phyloP scores from a whole-genome alignment of 2,888 invertebrate species.

The Melinaea menophilus region DNA sequence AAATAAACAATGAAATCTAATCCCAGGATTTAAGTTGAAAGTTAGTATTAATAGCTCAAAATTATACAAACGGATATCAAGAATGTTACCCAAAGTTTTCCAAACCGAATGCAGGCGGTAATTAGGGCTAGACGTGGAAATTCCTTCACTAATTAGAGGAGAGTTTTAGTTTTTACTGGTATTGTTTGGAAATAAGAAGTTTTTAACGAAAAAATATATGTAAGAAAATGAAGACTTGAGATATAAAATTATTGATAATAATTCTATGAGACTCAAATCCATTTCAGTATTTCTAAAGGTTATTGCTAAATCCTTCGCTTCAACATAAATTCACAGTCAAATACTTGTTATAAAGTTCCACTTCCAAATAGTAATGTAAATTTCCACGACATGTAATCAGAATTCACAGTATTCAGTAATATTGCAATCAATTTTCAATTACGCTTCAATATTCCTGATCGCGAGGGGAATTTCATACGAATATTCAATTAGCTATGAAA shows the following conservation, averaged over 20 bases:
- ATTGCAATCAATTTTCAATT: slow-evolving; percentile 36
- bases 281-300: too few species aligned
- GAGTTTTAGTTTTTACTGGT: background rate
- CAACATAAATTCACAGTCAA: too few species aligned
- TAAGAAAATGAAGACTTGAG: too few species aligned
- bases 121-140: background rate
- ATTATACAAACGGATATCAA: background rate
- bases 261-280: too few species aligned
- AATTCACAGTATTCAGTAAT: slow-evolving; percentile 24
- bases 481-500: slow-evolving; percentile 50
- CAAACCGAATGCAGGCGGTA: background rate
- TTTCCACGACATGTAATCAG: slow-evolving; percentile 26
- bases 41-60: background rate
- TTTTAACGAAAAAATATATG: background rate
- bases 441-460: slow-evolving; percentile 27
- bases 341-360: too few species aligned
- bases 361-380: background rate
- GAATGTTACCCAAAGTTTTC: background rate
- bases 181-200: background rate
- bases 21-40: background rate
- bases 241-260: too few species aligned
- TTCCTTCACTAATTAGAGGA: background rate
- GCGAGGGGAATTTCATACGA: slow-evolving; percentile 27
- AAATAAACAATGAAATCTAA: too few species aligned
- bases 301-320: too few species aligned